phyloP scores from a whole-genome alignment of 2,113 vertebrate species.

The Rhea pennata region DNA sequence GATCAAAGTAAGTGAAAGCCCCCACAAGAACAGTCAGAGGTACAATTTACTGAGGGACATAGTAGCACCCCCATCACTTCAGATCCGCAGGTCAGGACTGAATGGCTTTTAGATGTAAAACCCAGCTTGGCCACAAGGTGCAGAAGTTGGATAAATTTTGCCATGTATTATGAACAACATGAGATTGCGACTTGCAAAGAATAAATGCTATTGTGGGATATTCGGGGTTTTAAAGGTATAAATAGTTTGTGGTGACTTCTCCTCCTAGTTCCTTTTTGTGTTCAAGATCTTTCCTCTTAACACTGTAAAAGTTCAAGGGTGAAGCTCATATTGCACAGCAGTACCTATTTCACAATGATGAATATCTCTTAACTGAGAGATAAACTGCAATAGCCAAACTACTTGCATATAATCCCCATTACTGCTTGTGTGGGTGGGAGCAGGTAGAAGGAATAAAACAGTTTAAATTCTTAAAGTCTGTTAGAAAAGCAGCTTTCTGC shows the following conservation, averaged over 20 bases:
- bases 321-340: not conserved
- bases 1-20: not conserved
- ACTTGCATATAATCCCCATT: not conserved
- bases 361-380: not conserved
- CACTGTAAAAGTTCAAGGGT: not conserved
- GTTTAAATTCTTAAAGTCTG: not conserved
- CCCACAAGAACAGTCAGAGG: not conserved
- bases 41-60: not conserved
- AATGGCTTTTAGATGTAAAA: not conserved
- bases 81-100: not conserved
- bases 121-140: not conserved
- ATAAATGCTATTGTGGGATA: not conserved
- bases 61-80: not conserved
- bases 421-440: not conserved
- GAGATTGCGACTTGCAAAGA: not conserved
- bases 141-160: not conserved
- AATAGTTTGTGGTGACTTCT: not conserved
- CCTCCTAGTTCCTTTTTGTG: not conserved
- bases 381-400: not conserved
- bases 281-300: not conserved
- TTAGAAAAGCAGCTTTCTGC: not conserved
- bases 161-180: not conserved
- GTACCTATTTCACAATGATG: not conserved
- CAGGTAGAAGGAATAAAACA: not conserved
- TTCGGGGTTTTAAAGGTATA: not conserved